Conservation (phyloP, 2,113 vertebrate genomes). For the Odocoileus virginianus region DNA sequence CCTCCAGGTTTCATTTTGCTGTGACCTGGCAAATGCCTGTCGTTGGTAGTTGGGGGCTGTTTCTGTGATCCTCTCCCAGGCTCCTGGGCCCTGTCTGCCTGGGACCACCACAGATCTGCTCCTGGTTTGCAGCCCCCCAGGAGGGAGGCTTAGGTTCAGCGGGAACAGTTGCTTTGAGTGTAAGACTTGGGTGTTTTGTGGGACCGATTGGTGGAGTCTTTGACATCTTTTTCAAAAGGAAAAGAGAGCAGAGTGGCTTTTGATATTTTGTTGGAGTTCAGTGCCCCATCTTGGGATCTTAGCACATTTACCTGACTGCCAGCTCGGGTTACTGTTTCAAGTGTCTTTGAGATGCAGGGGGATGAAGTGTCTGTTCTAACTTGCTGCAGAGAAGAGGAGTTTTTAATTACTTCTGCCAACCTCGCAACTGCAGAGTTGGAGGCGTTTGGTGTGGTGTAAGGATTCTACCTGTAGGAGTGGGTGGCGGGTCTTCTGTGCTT, state of each 20-base stretch:
- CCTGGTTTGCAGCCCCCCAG: background rate
- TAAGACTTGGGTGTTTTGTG: slow-evolving; percentile 17
- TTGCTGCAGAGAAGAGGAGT: slow-evolving; percentile 58
- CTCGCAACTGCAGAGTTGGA: background rate
- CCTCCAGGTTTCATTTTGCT: slow-evolving; percentile 48
- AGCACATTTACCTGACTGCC: slow-evolving; percentile 34
- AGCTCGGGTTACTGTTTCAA: slow-evolving; percentile 47
- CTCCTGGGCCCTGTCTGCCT: background rate
- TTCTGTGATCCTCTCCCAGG: background rate
- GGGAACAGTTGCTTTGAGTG: background rate
- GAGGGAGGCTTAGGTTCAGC: background rate
- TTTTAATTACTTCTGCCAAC: slow-evolving; percentile 64
- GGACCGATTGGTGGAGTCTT: background rate
- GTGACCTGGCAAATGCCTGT: background rate
- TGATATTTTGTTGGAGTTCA: slow-evolving; percentile 39
- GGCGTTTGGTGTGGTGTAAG: background rate
- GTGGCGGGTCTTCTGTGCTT: background rate
- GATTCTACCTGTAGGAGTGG: slow-evolving; percentile 33
- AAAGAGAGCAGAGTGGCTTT: slow-evolving; percentile 42
- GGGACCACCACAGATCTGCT: background rate
- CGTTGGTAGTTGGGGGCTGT: background rate
- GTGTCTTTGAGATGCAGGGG: slow-evolving; percentile 55
- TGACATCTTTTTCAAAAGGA: slow-evolving; percentile 37
- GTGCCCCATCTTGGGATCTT: slow-evolving; percentile 38
- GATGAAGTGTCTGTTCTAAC: slow-evolving; percentile 58